Conservation (phyloP, 2,888 invertebrate species). For the Andricus quercusramuli region DNA sequence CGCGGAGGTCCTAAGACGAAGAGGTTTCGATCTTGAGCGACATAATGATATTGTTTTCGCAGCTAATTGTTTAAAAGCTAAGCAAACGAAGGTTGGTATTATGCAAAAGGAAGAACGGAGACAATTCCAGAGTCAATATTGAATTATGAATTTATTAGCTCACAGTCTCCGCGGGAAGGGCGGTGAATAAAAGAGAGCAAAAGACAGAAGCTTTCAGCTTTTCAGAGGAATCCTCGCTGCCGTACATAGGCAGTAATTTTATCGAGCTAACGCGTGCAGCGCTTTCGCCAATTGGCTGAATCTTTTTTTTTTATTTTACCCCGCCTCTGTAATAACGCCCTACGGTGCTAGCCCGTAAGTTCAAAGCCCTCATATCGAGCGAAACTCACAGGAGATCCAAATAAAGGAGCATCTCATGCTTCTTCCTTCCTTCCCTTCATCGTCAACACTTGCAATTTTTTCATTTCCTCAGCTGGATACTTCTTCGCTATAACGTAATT, state of each 20-base stretch:
- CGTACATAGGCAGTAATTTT: constrained; percentile 46
- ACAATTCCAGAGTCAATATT: constrained; percentile 75
- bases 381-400: constrained; percentile 17
- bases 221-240: constrained; percentile 4
- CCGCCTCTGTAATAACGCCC: constrained; percentile 44
- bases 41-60: constrained; percentile 66
- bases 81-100: constrained; percentile 66
- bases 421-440: constrained; percentile 25
- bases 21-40: constrained; percentile 17
- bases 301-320: constrained; percentile 38
- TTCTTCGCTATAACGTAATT: constrained; percentile 7
- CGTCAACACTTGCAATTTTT: constrained; percentile 35
- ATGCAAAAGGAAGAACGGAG: constrained; percentile 60
- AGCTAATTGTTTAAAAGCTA: constrained; percentile 74
- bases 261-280: constrained; percentile 46
- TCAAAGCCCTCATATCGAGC: constrained; percentile 42
- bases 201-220: constrained; percentile 32
- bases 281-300: constrained; percentile 44
- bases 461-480: constrained; percentile 8
- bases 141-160: constrained; percentile 75
- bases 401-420: constrained; percentile 28
- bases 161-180: background rate
- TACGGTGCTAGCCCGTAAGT: constrained; percentile 42
- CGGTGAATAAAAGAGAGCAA: background rate
- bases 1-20: constrained; percentile 26